Evolutionary conservation across 1,140 invertebrate species (phyloP), one percentile per base, ranked within the genome.

Genomic region (Hypsibius dujardini): DNA sequence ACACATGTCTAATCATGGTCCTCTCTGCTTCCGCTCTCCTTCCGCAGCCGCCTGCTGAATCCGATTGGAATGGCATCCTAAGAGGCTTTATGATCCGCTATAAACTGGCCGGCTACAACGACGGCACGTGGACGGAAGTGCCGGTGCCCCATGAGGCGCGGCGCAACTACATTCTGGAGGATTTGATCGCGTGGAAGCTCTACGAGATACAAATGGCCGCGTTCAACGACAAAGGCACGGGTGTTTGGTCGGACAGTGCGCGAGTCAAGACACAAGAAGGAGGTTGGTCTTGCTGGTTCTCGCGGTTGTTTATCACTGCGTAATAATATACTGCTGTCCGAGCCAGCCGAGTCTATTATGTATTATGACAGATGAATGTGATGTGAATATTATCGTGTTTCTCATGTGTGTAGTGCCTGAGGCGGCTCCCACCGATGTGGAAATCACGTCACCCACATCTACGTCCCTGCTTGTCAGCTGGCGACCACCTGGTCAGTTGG

Each of bases 141-240:
- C 76, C 12, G 79, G 89, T 98, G 42, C 92, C 88, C 0, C 92
- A 93, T 78, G 89, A 92, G 76, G 90, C 89, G 0, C 92, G 95
- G 77, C 84, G 89, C 74, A 95, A 92, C 79, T 94, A 87, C 77
- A 82, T 95, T 0, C 91, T 97, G 71, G 88, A 90, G 75, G 91
- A 94, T 76, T 81, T 96, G 50, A 96, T 96, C 71, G 95, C 92
- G 0, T 97, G 93, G 93, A 93, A 95, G 79, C 90, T 95, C 79
- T 98, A 99, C 76, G 87, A 92, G 50, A 88, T 99, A 0, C 90
- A 95, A 82, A 93, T 99, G 71, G 93, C 95, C 1, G 92, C 94
- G 0, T 98, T 89, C 75, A 99, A 99, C 79, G 89, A 93, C 74
- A 92, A 95, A 83, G 95, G 95, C 1, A 86, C 93, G 2, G 95